Conservation (phyloP, 2,113 vertebrate genomes). For the Pterophyllum scalare region DNA sequence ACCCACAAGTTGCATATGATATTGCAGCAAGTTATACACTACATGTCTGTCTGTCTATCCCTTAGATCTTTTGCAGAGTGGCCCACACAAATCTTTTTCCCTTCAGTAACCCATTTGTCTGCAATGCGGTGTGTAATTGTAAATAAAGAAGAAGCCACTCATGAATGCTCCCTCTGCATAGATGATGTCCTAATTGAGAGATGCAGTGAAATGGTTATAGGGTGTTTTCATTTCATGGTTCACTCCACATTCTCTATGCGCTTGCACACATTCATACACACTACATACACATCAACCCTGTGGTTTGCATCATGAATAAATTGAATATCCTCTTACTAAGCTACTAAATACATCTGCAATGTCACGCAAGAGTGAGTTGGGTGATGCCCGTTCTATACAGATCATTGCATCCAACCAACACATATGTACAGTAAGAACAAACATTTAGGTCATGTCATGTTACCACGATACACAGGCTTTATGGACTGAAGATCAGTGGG, state of each 20-base stretch:
- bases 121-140: constrained; percentile 60
- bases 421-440: constrained; percentile 28
- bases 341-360: constrained; percentile 68
- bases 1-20: constrained; percentile 19
- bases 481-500: neutral
- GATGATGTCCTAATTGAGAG: constrained; percentile 76
- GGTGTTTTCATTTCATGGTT: constrained; percentile 79
- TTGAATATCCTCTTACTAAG: constrained; percentile 72
- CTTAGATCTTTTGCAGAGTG: constrained; percentile 29
- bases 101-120: constrained; percentile 44
- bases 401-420: constrained; percentile 31
- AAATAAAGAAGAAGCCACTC: constrained; percentile 65
- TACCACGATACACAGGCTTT: constrained; percentile 15
- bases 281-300: constrained; percentile 42
- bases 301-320: constrained; percentile 79
- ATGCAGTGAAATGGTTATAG: constrained; percentile 73
- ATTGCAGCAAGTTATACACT: constrained; percentile 1
- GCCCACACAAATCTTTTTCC: constrained; percentile 22
- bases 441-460: constrained; percentile 33
- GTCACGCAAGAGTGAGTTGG: constrained; percentile 48
- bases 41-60: constrained; percentile 5
- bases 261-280: constrained; percentile 34
- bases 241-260: constrained; percentile 62
- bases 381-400: constrained; percentile 37
- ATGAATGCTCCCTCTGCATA: constrained; percentile 61